Evolutionary conservation across 1,140 invertebrate genomes (phyloP), one percentile per base, ranked within the genome.

Genomic region (Rhopalosiphum padi): DNA sequence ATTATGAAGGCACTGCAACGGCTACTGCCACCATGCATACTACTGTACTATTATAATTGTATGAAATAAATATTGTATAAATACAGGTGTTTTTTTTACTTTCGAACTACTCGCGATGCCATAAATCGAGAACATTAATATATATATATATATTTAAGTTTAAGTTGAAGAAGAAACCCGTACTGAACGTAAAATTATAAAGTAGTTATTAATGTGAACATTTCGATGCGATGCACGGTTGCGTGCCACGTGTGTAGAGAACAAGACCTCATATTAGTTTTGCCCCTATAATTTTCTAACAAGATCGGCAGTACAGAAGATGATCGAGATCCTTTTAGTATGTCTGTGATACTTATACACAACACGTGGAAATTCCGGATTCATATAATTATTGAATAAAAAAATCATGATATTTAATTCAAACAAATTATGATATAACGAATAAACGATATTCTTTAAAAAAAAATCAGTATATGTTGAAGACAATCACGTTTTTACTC

Each of bases 221-320:
- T 89, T 89, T 89, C 88, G 88, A 89, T 89, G 88, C 88, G 37
- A 55, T 37, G 88, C 88, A 89, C 88, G 88, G 88, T 89, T 89
- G 88, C 88, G 88, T 89, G 88, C 88, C 88, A 35, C 48, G 51
- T 30, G 88, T 46, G 35, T 55, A 51, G 51, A 35, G 87, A 89
- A 51, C 87, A 51, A 89, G 88, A 89, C 48, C 51, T 89, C 48
- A n/a, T 51, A 37, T 89, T 55, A 55, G 88, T 9, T 89, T 89
- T 55, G 88, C 88, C 88, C 88, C 88, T 89, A 89, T 89, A 89
- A 89, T 89, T 89, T 89, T 89, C 88, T 25, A 89, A 89, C 35
- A 15, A 89, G 51, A 89, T 51, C 88, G 88, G 53, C 88, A 55
- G 46, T 35, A 48, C 7, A 89, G 51, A 55, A 55, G 48, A 89